Conservation (phyloP, 1,140 invertebrate genomes). For the Microplitis demolitor region DNA sequence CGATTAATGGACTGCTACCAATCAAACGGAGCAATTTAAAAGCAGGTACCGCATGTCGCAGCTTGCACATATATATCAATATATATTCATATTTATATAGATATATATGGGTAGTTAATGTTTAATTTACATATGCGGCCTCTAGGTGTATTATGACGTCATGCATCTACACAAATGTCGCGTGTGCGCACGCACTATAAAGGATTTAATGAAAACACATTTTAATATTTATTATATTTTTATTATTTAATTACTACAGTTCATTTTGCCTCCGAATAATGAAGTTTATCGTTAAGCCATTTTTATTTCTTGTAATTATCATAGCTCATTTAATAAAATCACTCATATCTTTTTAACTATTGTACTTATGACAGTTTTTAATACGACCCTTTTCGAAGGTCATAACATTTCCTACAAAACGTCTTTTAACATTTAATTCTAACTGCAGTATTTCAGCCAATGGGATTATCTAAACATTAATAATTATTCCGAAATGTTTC, state of each 20-base stretch:
- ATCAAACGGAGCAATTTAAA: conserved; percentile 58
- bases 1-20: conserved; percentile 49
- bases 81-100: conserved; percentile 14
- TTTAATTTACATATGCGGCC: conserved; percentile 58
- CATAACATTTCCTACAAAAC: too few relatives aligned
- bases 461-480: not conserved
- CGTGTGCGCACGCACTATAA: conserved; percentile 49
- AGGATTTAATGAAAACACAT: too few relatives aligned
- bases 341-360: too few relatives aligned
- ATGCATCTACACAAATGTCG: conserved; percentile 46
- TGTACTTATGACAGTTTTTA: too few relatives aligned
- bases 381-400: too few relatives aligned
- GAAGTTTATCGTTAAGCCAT: too few relatives aligned
- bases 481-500: not conserved
- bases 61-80: conserved; percentile 46
- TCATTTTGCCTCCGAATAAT: too few relatives aligned
- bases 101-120: conserved; percentile 30
- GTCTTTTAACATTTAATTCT: too few relatives aligned
- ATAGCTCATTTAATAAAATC: too few relatives aligned
- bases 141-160: conserved; percentile 56
- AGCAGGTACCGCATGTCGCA: conserved; percentile 45
- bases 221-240: too few relatives aligned
- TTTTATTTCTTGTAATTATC: too few relatives aligned
- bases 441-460: too few relatives aligned
- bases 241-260: not conserved